Evolutionary conservation across 2,113 vertebrate species (phyloP).

Genomic region (Microtus pennsylvanicus): DNA sequence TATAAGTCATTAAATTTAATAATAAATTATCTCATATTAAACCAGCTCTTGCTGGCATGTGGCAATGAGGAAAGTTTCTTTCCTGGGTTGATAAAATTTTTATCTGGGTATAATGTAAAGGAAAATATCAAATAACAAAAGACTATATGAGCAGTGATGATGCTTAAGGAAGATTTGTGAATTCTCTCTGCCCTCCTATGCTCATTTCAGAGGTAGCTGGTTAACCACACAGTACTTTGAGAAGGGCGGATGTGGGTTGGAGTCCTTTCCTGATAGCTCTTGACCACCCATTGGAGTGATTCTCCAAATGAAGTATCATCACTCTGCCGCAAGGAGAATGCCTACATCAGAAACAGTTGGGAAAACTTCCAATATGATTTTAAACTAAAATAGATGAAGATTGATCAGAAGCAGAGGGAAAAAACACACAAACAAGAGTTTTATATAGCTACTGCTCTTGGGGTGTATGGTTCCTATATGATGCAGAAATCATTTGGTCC

Average conservation of each 20-base stretch:
- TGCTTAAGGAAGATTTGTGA: background rate
- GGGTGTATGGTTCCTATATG: background rate
- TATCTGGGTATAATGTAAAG: constrained; percentile 4
- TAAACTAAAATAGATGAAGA: constrained; percentile 24
- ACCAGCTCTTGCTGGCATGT: background rate
- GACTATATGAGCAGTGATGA: background rate
- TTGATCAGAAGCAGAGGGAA: background rate
- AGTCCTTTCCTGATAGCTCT: background rate
- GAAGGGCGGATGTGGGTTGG: background rate
- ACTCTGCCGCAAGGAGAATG: background rate
- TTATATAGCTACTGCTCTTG: background rate
- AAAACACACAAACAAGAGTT: background rate
- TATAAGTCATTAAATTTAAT: constrained; percentile 9
- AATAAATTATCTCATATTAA: constrained; percentile 28
- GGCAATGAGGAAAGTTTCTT: background rate
- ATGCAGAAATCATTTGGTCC: background rate
- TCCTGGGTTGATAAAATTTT: constrained; percentile 6
- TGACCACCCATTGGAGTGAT: background rate
- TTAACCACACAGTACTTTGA: no score
- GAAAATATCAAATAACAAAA: background rate
- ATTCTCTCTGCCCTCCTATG: background rate
- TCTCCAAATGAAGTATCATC: background rate
- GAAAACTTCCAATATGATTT: constrained; percentile 26
- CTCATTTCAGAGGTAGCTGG: rapidly evolving
- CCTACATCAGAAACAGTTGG: background rate